A percentile compares a stretch with the other conserved stretches of the same genome.
phyloP scores from a whole-genome alignment of 2,797 vertebrate genomes.

The Spinus olivaceus region DNA sequence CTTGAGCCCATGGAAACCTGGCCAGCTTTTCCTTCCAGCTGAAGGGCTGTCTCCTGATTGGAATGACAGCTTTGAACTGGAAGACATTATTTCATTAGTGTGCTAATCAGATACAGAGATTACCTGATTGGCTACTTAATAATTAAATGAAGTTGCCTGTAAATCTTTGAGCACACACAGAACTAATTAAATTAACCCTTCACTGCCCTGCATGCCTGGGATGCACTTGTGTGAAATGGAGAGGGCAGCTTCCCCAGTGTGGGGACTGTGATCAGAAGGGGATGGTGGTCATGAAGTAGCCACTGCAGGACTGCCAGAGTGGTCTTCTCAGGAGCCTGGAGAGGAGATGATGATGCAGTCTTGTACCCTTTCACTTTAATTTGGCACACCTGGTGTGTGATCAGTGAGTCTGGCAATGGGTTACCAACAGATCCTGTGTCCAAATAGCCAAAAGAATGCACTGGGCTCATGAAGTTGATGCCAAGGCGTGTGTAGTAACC shows the following conservation, averaged over 20 bases:
- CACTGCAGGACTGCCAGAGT: not conserved
- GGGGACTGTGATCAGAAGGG: not conserved
- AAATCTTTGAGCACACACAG: conserved; percentile 73
- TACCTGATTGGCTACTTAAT: conserved; percentile 76
- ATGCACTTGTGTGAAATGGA: conserved; percentile 46
- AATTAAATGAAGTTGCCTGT: conserved; percentile 77
- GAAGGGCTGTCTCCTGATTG: conserved; percentile 65
- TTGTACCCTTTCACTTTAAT: not conserved
- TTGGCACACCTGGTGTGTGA: not conserved
- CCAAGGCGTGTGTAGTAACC: not conserved
- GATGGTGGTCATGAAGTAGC: not conserved
- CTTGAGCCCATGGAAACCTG: conserved; percentile 57
- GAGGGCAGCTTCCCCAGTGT: not conserved
- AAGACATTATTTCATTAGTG: conserved; percentile 76
- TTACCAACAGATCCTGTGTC: not conserved
- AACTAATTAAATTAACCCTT: conserved; percentile 77
- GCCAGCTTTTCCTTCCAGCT: conserved; percentile 63
- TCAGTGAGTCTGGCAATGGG: not conserved
- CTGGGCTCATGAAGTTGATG: not conserved
- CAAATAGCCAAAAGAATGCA: not conserved
- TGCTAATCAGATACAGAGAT: conserved; percentile 73
- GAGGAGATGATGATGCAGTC: not conserved
- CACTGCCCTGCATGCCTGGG: conserved; percentile 29
- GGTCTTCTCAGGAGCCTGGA: not conserved
- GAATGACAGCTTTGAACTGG: conserved; percentile 75